Evolutionary conservation across 2,888 invertebrate genomes (phyloP).

Genomic region (Tanytarsus gracilentus): DNA sequence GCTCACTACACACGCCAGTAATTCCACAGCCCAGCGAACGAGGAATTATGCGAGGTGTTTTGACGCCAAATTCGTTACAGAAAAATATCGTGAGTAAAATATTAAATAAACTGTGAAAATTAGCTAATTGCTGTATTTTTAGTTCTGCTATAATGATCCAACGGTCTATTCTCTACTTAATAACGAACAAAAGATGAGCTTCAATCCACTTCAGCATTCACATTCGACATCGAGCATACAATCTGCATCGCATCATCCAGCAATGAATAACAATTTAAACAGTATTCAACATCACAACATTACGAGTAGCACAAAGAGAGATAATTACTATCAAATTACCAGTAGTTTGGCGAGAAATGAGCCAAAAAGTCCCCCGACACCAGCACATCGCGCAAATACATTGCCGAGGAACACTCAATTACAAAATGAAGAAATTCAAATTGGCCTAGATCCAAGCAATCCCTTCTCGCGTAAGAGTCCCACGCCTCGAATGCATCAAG

Average conservation of each 20-base stretch:
- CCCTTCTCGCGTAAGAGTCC: conserved; percentile 48
- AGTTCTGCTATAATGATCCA: conserved; percentile 43
- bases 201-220: conserved; percentile 38
- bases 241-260: conserved; percentile 34
- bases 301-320: conserved; percentile 21
- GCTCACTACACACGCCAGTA: background rate
- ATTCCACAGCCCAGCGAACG: conserved; percentile 36
- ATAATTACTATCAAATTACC: conserved; percentile 28
- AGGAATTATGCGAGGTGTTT: conserved; percentile 42
- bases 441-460: conserved; percentile 50
- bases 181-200: conserved; percentile 29
- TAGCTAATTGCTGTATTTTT: background rate
- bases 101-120: background rate
- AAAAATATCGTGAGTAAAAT: conserved; percentile 37
- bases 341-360: conserved; percentile 22
- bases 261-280: background rate
- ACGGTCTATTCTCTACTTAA: conserved; percentile 40
- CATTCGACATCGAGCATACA: conserved; percentile 43
- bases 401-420: conserved; percentile 57
- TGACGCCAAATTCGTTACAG: conserved; percentile 42
- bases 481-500: conserved; percentile 44
- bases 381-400: conserved; percentile 54
- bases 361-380: conserved; percentile 30
- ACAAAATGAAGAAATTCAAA: conserved; percentile 42
- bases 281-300: conserved; percentile 20